Evolutionary conservation across 2,113 vertebrate genomes (phyloP).

Genomic region (Excalfactoria chinensis): DNA sequence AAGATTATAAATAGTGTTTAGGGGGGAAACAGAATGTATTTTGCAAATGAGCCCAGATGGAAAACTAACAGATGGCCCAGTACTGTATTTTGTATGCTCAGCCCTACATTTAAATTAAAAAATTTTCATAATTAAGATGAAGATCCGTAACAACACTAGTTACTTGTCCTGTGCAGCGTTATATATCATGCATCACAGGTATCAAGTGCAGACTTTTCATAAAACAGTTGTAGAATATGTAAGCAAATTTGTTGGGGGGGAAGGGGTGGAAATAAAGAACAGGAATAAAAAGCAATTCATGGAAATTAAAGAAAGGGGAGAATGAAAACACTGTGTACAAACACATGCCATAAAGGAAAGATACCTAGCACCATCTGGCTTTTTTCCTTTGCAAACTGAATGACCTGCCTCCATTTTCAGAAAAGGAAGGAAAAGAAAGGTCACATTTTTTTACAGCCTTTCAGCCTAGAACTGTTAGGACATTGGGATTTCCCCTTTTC

Average conservation of each 20-base stretch:
- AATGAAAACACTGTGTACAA: conserved; percentile 51
- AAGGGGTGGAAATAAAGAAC: conserved; percentile 5
- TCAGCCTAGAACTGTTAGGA: not conserved
- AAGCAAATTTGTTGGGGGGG: conserved; percentile 5
- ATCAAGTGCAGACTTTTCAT: conserved; percentile 70
- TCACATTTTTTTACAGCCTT: not conserved
- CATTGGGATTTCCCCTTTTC: not conserved
- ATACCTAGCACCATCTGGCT: conserved; percentile 52
- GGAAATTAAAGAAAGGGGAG: conserved; percentile 29
- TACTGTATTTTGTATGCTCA: conserved; percentile 82
- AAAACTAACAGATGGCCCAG: conserved; percentile 84
- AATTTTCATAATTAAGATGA: conserved; percentile 84
- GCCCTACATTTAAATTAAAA: conserved; percentile 83
- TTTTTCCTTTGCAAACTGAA: conserved; percentile 35
- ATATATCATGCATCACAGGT: conserved; percentile 62
- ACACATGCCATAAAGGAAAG: conserved; percentile 37
- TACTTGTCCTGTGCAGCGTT: conserved; percentile 75
- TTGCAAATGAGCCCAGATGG: conserved; percentile 85
- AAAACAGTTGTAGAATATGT: conserved; percentile 64
- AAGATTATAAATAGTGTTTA: conserved; percentile 81
- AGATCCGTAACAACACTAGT: conserved; percentile 76
- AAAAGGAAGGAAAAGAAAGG: not conserved
- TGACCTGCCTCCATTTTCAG: not conserved
- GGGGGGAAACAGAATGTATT: conserved; percentile 75
- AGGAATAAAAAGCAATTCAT: conserved; percentile 56